Conservation (phyloP, 1,140 invertebrate genomes). For the Ctenoplectra terminalis region DNA sequence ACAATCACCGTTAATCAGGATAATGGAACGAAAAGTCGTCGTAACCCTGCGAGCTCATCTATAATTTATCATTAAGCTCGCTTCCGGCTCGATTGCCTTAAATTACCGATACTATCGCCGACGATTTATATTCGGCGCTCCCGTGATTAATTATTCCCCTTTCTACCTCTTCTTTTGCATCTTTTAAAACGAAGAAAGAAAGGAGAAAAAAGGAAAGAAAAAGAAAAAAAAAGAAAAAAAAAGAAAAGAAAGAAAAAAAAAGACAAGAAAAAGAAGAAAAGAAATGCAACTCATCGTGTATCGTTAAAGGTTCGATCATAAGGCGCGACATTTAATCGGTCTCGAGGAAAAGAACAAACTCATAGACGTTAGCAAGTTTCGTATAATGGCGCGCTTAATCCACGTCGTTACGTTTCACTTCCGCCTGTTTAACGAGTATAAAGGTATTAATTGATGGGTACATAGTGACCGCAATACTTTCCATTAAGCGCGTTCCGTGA, state of each 20-base stretch:
- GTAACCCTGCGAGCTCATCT: neutral
- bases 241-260: too few species aligned
- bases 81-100: neutral
- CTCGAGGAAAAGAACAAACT: too few species aligned
- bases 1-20: neutral
- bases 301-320: too few species aligned
- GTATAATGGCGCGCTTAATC: slow-evolving; percentile 4
- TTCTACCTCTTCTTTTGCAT: too few species aligned
- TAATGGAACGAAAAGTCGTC: too few species aligned
- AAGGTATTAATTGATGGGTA: slow-evolving; percentile 59
- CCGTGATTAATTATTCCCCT: neutral
- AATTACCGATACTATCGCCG: neutral
- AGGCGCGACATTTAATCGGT: too few species aligned
- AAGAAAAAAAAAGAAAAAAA: neutral
- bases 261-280: too few species aligned
- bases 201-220: neutral
- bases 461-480: slow-evolving; percentile 34
- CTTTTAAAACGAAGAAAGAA: too few species aligned
- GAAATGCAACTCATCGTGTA: too few species aligned
- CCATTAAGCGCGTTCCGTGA: slow-evolving; percentile 51
- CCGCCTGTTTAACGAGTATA: slow-evolving; percentile 52
- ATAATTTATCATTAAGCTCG: neutral
- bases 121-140: neutral
- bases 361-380: neutral
- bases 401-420: slow-evolving; percentile 27